These are phyloP conservation scores for Indicator indicator DNA, from an alignment of 2,113 vertebrate species.

Conservation along the genomic window DNA sequence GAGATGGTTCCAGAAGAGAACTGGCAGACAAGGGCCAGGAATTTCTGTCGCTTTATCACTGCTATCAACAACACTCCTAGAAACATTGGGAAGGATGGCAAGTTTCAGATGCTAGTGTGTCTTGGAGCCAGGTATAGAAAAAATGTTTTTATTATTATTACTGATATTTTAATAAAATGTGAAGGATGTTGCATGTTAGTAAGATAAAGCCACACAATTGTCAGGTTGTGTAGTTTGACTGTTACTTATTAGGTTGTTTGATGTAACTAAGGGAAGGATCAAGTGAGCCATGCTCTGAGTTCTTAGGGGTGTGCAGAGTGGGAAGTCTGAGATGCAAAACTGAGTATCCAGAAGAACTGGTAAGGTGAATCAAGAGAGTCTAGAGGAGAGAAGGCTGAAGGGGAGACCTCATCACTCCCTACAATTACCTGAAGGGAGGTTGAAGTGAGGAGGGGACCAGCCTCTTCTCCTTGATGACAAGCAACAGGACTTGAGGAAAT, in stretches of 20 bases:
- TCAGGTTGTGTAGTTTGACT: not conserved
- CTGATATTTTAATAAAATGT: not conserved
- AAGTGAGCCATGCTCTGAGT: not conserved
- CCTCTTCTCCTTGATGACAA: no score
- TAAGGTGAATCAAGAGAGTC: not conserved
- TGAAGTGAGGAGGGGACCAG: no score
- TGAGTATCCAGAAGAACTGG: not conserved
- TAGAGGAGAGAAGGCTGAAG: no score
- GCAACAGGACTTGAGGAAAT: no score
- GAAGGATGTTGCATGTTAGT: not conserved
- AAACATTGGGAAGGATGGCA: constrained; percentile 98
- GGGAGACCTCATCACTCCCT: no score
- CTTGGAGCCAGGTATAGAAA: constrained; percentile 90
- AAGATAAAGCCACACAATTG: not conserved
- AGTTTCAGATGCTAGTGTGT: constrained; percentile 99
- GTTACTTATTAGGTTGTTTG: not conserved
- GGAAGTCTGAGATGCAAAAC: not conserved
- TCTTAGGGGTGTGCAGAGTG: not conserved
- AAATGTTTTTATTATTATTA: not conserved
- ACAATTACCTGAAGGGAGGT: no score
- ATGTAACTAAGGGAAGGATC: not conserved
- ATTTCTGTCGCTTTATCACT: constrained; percentile 94
- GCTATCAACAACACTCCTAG: constrained; percentile 94
- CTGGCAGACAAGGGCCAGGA: constrained; percentile 90
- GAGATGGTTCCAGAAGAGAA: constrained; percentile 90